Conservation (phyloP, 2,888 invertebrate species). For the Belgica antarctica region DNA sequence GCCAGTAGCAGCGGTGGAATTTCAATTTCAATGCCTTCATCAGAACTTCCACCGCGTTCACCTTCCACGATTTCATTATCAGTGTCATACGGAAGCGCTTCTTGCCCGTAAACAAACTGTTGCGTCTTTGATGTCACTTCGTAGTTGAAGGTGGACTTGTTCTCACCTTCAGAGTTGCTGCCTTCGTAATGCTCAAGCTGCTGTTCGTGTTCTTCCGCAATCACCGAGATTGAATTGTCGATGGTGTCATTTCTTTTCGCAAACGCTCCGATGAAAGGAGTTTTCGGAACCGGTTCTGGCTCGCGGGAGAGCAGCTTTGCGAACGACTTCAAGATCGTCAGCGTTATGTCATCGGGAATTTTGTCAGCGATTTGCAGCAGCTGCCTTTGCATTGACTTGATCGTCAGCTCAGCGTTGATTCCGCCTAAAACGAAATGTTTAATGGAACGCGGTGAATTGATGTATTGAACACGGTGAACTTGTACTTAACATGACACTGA, state of each 20-base stretch:
- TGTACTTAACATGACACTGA: constrained; percentile 10
- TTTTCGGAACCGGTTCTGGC: constrained; percentile 16
- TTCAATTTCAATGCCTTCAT: constrained; percentile 32
- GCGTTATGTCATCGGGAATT: constrained; percentile 34
- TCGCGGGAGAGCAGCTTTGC: constrained; percentile 29
- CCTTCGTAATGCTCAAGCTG: not conserved
- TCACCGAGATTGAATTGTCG: constrained; percentile 21
- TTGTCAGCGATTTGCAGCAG: constrained; percentile 34
- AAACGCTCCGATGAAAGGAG: constrained; percentile 40
- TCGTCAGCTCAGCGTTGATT: constrained; percentile 28
- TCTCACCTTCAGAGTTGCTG: not conserved
- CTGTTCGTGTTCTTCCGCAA: constrained; percentile 31
- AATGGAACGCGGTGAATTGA: constrained; percentile 17
- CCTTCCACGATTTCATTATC: not conserved
- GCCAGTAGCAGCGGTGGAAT: not conserved
- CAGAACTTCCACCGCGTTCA: not conserved
- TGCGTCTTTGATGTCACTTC: constrained; percentile 27
- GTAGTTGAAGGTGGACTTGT: constrained; percentile 34
- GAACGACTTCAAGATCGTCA: constrained; percentile 33
- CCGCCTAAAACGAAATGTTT: constrained; percentile 38
- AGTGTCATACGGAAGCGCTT: not conserved
- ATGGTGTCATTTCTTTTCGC: constrained; percentile 28
- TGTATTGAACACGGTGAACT: not conserved
- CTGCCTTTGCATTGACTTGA: constrained; percentile 36
- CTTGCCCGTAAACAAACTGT: constrained; percentile 26